Conservation (phyloP, 2,797 vertebrate genomes). For the Parambassis ranga region DNA sequence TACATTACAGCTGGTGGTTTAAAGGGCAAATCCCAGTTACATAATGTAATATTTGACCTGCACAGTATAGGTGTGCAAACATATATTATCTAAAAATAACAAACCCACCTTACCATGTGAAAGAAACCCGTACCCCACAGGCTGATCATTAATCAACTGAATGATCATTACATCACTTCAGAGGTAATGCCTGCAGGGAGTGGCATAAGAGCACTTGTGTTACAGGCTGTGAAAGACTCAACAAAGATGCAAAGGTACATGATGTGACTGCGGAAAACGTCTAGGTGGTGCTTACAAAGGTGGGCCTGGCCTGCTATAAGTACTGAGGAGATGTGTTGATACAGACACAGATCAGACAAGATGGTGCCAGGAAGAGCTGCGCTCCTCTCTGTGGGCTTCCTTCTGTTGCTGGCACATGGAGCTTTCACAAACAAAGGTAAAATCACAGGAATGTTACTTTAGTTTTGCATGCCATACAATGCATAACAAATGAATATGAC, state of each 20-base stretch:
- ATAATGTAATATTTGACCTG: slow-evolving; percentile 26
- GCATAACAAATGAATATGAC: not conserved
- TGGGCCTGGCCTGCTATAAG: slow-evolving; percentile 47
- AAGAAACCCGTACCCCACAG: no score
- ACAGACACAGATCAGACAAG: not conserved
- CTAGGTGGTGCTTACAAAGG: not conserved
- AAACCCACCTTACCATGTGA: not conserved
- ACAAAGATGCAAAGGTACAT: not conserved
- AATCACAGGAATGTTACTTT: not conserved
- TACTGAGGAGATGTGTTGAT: not conserved
- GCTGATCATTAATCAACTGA: slow-evolving; percentile 34
- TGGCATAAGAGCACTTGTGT: slow-evolving; percentile 2
- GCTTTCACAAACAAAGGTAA: slow-evolving; percentile 46
- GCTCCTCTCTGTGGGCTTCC: slow-evolving; percentile 41
- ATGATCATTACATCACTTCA: slow-evolving; percentile 2
- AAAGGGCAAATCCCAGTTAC: slow-evolving; percentile 19
- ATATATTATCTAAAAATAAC: not conserved
- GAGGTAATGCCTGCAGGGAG: no score
- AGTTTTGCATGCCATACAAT: not conserved
- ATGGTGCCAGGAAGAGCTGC: slow-evolving; percentile 40
- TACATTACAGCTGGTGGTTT: no score
- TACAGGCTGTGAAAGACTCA: not conserved
- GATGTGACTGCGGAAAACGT: not conserved
- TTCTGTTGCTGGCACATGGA: slow-evolving; percentile 40
- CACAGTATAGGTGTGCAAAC: no score